Conservation (phyloP, 2,797 vertebrate species). For the Florisuga fusca region DNA sequence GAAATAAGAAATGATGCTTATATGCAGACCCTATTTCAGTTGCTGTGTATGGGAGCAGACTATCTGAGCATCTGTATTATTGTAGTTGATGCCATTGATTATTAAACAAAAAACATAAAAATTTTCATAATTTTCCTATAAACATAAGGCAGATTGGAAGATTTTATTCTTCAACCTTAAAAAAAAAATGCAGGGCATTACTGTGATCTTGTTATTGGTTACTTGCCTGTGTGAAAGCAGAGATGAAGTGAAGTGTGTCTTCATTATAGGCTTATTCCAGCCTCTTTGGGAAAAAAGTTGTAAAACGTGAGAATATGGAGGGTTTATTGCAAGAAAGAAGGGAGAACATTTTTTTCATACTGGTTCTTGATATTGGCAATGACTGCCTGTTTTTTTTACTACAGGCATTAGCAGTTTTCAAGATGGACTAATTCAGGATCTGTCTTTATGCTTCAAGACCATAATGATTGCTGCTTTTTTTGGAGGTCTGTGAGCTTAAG, state of each 20-base stretch:
- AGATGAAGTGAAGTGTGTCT: background rate
- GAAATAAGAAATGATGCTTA: background rate
- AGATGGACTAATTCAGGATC: background rate
- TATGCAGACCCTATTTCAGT: background rate
- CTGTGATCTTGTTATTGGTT: background rate
- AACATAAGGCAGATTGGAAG: background rate
- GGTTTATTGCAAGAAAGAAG: background rate
- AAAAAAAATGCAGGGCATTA: background rate
- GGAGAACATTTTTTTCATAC: background rate
- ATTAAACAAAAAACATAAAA: background rate
- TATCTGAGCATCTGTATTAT: background rate
- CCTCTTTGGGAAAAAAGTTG: background rate
- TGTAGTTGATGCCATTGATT: background rate
- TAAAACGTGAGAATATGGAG: background rate
- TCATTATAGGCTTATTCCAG: background rate
- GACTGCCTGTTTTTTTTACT: background rate
- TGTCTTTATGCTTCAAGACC: background rate
- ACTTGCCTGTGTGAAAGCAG: background rate
- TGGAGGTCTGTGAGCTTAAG: background rate
- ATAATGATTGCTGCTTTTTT: background rate
- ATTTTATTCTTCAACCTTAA: background rate
- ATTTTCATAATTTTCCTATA: background rate
- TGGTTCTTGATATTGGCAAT: background rate
- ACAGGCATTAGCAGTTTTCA: background rate
- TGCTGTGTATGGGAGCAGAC: fast-evolving